Conservation (phyloP, 2,113 vertebrate genomes). For the Phalacrocorax brasilianus region DNA sequence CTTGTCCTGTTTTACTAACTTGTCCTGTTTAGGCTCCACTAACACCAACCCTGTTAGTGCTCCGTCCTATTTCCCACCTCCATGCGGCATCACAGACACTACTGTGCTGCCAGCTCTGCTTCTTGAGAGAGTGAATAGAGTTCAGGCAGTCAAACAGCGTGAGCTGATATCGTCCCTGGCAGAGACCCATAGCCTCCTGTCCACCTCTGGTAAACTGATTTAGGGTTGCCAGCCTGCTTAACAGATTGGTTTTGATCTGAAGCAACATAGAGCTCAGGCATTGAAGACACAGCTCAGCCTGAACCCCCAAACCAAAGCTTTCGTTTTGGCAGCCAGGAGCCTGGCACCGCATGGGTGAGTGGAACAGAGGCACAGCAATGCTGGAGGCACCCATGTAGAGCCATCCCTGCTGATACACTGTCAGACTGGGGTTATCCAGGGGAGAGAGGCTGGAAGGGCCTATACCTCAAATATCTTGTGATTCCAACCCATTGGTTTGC, state of each 20-base stretch:
- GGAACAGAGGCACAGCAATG: neutral
- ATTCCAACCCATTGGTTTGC: neutral
- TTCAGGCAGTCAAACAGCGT: neutral
- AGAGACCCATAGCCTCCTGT: neutral
- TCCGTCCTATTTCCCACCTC: neutral
- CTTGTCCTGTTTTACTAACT: neutral
- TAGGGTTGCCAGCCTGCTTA: neutral
- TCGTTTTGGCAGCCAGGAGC: neutral
- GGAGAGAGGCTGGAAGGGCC: neutral
- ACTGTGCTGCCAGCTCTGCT: neutral
- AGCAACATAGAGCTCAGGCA: neutral
- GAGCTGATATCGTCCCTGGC: neutral
- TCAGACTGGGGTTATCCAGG: neutral
- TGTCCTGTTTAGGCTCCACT: neutral
- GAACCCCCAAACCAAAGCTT: neutral
- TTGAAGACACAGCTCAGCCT: neutral
- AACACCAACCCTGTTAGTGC: neutral
- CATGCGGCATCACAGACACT: neutral
- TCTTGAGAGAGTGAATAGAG: neutral
- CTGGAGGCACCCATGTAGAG: neutral
- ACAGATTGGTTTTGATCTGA: neutral
- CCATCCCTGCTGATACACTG: fast-evolving
- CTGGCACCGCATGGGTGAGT: neutral
- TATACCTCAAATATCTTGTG: neutral
- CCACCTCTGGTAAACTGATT: neutral